Conservation (phyloP, 1,140 invertebrate species). For the Nephotettix cincticeps region DNA sequence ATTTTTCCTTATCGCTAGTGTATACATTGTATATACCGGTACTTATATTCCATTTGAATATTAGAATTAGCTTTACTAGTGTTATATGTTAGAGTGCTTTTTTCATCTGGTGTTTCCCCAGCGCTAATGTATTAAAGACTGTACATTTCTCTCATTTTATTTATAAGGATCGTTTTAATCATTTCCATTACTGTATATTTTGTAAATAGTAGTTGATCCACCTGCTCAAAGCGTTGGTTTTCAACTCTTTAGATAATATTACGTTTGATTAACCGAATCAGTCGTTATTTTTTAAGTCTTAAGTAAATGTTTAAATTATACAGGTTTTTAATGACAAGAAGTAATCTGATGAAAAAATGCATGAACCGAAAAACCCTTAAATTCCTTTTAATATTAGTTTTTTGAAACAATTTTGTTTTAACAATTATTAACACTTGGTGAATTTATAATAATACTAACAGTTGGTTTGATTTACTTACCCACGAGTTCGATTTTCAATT, state of each 20-base stretch:
- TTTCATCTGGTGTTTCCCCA: not conserved
- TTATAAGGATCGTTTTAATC: not conserved
- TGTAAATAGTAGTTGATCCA: not conserved
- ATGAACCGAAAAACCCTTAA: too few relatives aligned
- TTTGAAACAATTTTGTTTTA: too few relatives aligned
- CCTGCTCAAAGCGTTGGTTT: not conserved
- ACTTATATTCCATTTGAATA: not conserved
- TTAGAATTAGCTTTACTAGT: conserved; percentile 2
- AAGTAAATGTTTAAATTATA: too few relatives aligned
- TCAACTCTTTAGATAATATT: not conserved
- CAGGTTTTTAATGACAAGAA: too few relatives aligned
- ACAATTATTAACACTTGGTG: too few relatives aligned
- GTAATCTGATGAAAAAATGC: too few relatives aligned
- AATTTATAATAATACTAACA: too few relatives aligned
- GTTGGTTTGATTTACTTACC: too few relatives aligned
- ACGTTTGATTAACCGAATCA: too few relatives aligned
- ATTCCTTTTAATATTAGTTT: too few relatives aligned
- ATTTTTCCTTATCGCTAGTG: not conserved
- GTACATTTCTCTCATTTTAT: not conserved
- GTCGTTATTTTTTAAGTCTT: too few relatives aligned
- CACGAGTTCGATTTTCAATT: too few relatives aligned
- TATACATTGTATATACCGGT: not conserved
- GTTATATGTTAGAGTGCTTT: not conserved
- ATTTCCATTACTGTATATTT: not conserved
- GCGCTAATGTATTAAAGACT: not conserved